phyloP scores from a whole-genome alignment of 2,888 invertebrate species.

The Plutella xylostella region DNA sequence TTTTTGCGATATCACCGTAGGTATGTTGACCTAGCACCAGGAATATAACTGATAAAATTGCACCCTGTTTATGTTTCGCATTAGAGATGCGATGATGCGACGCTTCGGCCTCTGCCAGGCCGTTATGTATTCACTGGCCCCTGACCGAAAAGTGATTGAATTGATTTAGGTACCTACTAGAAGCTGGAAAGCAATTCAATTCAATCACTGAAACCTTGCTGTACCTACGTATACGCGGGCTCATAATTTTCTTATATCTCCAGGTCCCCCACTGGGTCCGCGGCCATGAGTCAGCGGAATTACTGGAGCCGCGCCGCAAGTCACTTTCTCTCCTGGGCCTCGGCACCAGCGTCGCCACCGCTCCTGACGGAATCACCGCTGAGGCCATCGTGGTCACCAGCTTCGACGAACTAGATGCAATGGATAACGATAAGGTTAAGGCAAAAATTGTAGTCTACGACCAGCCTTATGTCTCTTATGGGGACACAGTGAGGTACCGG shows the following conservation, averaged over 20 bases:
- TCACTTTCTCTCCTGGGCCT: conserved; percentile 76
- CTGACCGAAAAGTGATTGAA: too few species aligned
- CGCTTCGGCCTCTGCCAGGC: too few species aligned
- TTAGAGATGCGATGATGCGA: too few species aligned
- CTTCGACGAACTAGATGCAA: conserved; percentile 73
- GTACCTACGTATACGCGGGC: too few species aligned
- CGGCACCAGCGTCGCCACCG: conserved; percentile 79
- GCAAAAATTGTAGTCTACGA: conserved; percentile 85
- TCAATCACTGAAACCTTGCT: too few species aligned
- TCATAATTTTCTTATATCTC: conserved; percentile 13
- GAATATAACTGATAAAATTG: too few species aligned
- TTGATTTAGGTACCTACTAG: too few species aligned
- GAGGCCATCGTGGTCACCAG: conserved; percentile 77
- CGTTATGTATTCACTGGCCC: too few species aligned
- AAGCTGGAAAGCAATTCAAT: too few species aligned
- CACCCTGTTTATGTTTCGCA: too few species aligned
- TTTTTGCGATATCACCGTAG: too few species aligned
- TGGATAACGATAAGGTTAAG: conserved; percentile 56
- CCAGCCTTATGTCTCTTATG: conserved; percentile 74
- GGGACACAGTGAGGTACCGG: conserved; percentile 75
- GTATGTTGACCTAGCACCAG: too few species aligned
- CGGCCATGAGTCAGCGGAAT: conserved; percentile 74
- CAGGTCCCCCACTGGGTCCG: conserved; percentile 66
- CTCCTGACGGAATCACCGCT: conserved; percentile 77
- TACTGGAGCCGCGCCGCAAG: conserved; percentile 74